These are phyloP conservation scores for Rosalia funebris DNA, from an alignment of 2,888 invertebrate species.

Conservation along the genomic window DNA sequence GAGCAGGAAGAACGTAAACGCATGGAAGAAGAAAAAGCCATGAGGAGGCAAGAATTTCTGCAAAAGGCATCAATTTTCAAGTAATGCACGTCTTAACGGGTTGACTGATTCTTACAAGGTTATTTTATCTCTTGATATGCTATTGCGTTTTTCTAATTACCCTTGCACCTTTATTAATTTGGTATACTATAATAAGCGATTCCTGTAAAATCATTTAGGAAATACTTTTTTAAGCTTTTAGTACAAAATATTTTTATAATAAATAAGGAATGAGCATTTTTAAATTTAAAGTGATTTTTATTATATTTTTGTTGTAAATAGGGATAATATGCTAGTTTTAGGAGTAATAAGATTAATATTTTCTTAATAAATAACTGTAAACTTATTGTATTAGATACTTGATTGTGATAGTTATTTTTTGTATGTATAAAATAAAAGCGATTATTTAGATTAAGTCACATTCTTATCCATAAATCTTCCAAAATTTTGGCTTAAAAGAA, in stretches of 20 bases:
- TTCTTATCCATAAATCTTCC: too few relatives aligned
- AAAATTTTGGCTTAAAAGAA: too few relatives aligned
- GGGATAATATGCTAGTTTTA: constrained; percentile 19
- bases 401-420: constrained; percentile 33
- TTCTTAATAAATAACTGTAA: constrained; percentile 13
- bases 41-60: constrained; percentile 84
- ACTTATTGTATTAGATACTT: constrained; percentile 25
- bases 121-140: constrained; percentile 13
- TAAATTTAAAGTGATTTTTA: constrained; percentile 14
- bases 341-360: constrained; percentile 17
- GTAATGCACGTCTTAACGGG: constrained; percentile 53
- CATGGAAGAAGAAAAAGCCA: constrained; percentile 84
- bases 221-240: background rate
- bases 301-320: constrained; percentile 25
- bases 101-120: constrained; percentile 1
- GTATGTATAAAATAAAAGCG: constrained; percentile 18
- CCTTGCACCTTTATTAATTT: background rate
- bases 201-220: background rate
- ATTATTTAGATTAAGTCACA: background rate
- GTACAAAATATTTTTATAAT: constrained; percentile 21
- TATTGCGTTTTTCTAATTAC: background rate
- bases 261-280: constrained; percentile 11
- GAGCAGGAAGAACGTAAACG: constrained; percentile 90
- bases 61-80: constrained; percentile 89
- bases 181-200: background rate